Conservation (phyloP, 2,888 invertebrate genomes). For the Nephrotoma appendiculata region DNA sequence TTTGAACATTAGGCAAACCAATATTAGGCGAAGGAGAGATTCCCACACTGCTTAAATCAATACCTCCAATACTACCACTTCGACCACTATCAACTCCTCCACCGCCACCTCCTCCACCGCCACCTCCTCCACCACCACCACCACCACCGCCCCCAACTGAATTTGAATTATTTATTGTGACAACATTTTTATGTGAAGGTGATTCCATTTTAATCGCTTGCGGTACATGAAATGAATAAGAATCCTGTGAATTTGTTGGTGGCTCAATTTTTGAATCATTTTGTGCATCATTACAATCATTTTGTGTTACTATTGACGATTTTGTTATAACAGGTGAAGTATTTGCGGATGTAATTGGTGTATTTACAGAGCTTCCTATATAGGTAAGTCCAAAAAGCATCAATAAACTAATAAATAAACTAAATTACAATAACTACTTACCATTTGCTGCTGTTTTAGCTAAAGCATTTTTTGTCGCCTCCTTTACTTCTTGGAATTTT, state of each 20-base stretch:
- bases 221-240: conserved; percentile 20
- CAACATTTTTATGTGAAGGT: conserved; percentile 27
- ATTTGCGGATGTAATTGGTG: conserved; percentile 76
- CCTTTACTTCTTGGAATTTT: conserved; percentile 96
- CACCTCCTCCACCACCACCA: conserved; percentile 11
- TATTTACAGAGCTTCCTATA: conserved; percentile 48
- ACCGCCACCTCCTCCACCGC: conserved; percentile 16
- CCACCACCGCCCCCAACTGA: conserved; percentile 9
- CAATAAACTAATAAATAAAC: neutral
- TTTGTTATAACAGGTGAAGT: conserved; percentile 70
- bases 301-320: conserved; percentile 37
- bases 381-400: neutral
- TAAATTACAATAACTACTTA: conserved; percentile 10
- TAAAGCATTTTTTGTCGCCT: conserved; percentile 67
- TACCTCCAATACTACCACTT: conserved; percentile 12
- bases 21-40: neutral
- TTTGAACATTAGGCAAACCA: neutral
- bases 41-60: conserved; percentile 14
- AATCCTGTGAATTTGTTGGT: conserved; percentile 40
- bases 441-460: conserved; percentile 46
- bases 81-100: conserved; percentile 13
- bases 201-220: conserved; percentile 36
- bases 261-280: conserved; percentile 37
- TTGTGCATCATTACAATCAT: conserved; percentile 23
- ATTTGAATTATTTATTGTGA: conserved; percentile 3